Evolutionary conservation across 2,113 vertebrate genomes (phyloP), one percentile per base, ranked within the genome.

Genomic region (Oenanthe oenanthe): DNA sequence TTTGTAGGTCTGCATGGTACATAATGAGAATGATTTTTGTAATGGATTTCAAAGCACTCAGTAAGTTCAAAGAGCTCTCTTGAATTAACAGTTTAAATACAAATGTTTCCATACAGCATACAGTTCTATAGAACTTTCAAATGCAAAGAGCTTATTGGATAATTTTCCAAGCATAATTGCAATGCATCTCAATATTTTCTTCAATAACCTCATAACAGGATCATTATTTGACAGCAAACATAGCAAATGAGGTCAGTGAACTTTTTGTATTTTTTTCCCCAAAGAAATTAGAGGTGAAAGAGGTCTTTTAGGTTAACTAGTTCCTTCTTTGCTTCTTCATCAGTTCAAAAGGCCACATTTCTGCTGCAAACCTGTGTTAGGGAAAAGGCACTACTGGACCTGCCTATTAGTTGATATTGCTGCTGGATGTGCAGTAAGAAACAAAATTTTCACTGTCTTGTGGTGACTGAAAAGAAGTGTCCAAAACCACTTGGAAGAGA

Each of bases 211-310:
- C 48, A 17, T 88, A 93, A 87, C 34, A 74, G 76, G 62, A 57
- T 67, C 76, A 77, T 88, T 94, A 78, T 84, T 93, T 94, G 58
- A 78, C 57, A 93, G 38, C 68, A 71, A 90, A 90, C 31, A 42
- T 63, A 88, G 75, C 85, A 88, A 71, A 94, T 81, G 31, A 93
- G 53, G 65, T 86, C 86, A 83, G 73, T 42, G 36, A 74, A 81
- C n/a, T 73, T 88, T 74, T 85, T 65, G n/a, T 43, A 8, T 17
- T 58, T 65, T 81, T 14, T 4, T 28, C 26, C 13, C 43, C 21
- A 2, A 17, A 42, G 60, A 94, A 96, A 81, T 88, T 70, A 63
- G 75, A 90, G 43, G 67, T 32, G n/a, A 76, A 85, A 88, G 83
- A 86, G 58, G 45, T 84, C 57, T 95, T 10, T 75, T 86, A 70